Evolutionary conservation across 2,888 invertebrate genomes (phyloP), one percentile per base, ranked within the genome.

Genomic region (Drosophila nigricruria): DNA sequence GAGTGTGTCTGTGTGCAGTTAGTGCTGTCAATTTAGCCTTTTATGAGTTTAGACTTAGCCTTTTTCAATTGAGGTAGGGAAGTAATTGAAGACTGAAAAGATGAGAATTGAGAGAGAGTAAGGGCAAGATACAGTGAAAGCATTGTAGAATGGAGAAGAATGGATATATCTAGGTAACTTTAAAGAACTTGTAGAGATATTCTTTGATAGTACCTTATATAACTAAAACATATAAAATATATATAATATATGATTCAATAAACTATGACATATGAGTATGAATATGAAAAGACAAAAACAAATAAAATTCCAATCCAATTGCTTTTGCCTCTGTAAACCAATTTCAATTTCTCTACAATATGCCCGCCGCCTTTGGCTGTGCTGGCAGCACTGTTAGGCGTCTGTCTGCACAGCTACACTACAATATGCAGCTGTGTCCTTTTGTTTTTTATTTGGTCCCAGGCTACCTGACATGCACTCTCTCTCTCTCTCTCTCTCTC

Each of bases 391-490:
- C 49, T 49, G 49, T 20, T 30, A 5, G 12, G 14, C 5, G 38
- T 32, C 4, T 20, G 3, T 20, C 12, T 12, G 0, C 14, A 23
- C 34, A 43, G n/a, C 23, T 5, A 12, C 10, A 32, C 45, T 47
- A 27, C 45, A 27, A 47, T 43, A 23, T 20, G 27, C 18, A 27
- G n/a, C 30, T 10, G 9, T 30, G 10, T 30, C 3, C 30, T 30
- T 30, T 30, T 8, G 6, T 8, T 8, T 30, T 30, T 23, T 23
- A 36, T 34, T 36, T 30, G n/a, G 5, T 14, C 3, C 43, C 16
- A 36, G 12, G 10, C 50, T 12, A 40, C 18, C 20, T 30, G 27
- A 63, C 40, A 40, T 75, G 62, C 60, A 60, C 27, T 69, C 25
- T 20, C 25, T n/a, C n/a, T n/a, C n/a, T n/a, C n/a, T n/a, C n/a